Evolutionary conservation across 2,797 vertebrate species (phyloP).

Genomic region (Acipenser transmontanus): DNA sequence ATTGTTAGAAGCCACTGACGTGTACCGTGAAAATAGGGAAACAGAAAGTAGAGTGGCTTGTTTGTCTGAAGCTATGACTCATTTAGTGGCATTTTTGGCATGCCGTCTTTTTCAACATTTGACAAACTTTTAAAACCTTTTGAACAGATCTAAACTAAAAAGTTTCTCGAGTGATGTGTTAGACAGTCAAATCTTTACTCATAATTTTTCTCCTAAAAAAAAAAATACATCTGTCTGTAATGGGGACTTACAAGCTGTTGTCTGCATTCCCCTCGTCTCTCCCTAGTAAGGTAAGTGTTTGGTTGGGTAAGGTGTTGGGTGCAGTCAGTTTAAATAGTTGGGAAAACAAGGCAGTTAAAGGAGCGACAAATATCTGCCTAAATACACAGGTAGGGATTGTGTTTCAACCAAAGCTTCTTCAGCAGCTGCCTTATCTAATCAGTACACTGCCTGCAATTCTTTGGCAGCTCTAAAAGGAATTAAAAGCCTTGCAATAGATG

Average conservation of each 20-base stretch:
- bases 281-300: conserved; percentile 58
- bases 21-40: not conserved
- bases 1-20: not conserved
- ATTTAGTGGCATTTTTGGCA: not conserved
- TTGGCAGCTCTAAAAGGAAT: conserved; percentile 39
- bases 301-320: conserved; percentile 46
- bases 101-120: not conserved
- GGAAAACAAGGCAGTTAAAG: conserved; percentile 57
- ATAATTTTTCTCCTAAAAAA: conserved; percentile 15
- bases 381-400: conserved; percentile 49
- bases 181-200: conserved; percentile 1
- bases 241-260: conserved; percentile 63
- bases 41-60: not conserved
- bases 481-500: conserved; percentile 42
- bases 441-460: conserved; percentile 12
- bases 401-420: conserved; percentile 38
- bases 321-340: conserved; percentile 59
- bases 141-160: conserved; percentile 1
- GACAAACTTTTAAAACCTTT: conserved; percentile 1
- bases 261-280: conserved; percentile 52
- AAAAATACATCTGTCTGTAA: conserved; percentile 50
- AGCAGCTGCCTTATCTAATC: conserved; percentile 26
- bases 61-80: not conserved
- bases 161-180: conserved; percentile 5
- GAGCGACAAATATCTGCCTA: conserved; percentile 52